Base-by-base conservation (phyloP, 2,113 vertebrate species). In the Rhegmatorhina hoffmannsi region DNA sequence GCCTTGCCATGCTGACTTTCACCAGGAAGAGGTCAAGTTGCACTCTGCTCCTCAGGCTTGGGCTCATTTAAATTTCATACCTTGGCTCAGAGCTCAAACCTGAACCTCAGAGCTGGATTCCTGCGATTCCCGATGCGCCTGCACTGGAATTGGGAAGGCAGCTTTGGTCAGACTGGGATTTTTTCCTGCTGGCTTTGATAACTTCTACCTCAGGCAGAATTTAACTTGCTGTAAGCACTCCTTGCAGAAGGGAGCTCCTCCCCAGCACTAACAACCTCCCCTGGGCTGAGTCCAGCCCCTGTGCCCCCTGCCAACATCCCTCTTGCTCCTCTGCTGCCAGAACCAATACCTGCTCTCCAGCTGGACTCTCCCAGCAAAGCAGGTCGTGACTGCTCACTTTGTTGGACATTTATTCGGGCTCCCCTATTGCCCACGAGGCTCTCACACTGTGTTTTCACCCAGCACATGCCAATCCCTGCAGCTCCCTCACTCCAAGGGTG, bases 361-460 rank as follows among this genome's bases (percentile, higher is more conserved):
- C 52, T 40, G 70, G 52, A 44, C 58, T 20, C 9, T 53, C 73
- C 8, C 34, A 43, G 40, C 55, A 31, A 26, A 78, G 55, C 23
- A 38, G 14, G 7, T 15, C 1, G 0, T 85, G 83, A 20, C 63
- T 90, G 4, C 49, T 60, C 1, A 0, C n/a, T 1, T 2, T 36
- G 10, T 1, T n/a, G 59, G 25, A 24, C 28, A 12, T 62, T 90
- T 36, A 14, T 85, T 62, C 52, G 43, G 38, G 19, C 78, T 73
- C 19, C 56, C 49, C n/a, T 52, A 4, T 7, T 38, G 13, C 70
- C 29, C 12, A 77, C 11, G 1, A 40, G 36, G 15, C 25, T 62
- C 38, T 67, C 76, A 55, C 16, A 1, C 50, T 13, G 44, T 60
- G 11, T 34, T 85, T 84, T 76, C 11, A 1, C 38, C 46, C 3